phyloP scores from a whole-genome alignment of 1,140 invertebrate species.

The Drosophila funebris region DNA sequence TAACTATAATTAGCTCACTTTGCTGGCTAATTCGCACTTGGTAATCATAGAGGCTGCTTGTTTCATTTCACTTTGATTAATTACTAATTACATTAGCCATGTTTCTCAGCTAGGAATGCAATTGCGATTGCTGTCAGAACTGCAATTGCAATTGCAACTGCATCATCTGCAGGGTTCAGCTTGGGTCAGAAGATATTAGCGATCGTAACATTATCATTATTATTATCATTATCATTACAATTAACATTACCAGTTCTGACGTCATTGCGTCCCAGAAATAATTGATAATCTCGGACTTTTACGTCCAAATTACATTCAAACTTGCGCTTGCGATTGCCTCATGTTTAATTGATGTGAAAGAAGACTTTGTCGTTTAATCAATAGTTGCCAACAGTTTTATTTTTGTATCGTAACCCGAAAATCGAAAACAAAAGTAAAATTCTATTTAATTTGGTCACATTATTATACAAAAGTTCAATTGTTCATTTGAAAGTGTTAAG shows the following conservation, averaged over 20 bases:
- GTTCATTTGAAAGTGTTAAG: conserved; percentile 40
- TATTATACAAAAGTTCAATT: conserved; percentile 53
- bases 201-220: not conserved
- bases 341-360: conserved; percentile 46
- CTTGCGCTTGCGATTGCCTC: conserved; percentile 18
- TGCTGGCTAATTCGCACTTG: conserved; percentile 47
- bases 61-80: conserved; percentile 44
- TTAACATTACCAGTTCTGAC: conserved; percentile 18
- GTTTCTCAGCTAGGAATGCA: not conserved
- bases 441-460: conserved; percentile 27
- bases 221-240: not conserved
- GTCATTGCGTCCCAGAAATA: conserved; percentile 34
- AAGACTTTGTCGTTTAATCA: conserved; percentile 42
- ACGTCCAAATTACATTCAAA: conserved; percentile 29
- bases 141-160: not conserved
- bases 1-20: conserved; percentile 43
- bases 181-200: conserved; percentile 40
- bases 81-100: conserved; percentile 27
- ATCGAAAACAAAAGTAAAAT: conserved; percentile 14
- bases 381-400: conserved; percentile 31
- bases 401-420: conserved; percentile 19
- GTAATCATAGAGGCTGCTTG: conserved; percentile 37
- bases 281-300: not conserved
- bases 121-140: not conserved
- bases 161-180: conserved; percentile 13